phyloP scores from a whole-genome alignment of 2,113 vertebrate species.

The Damaliscus lunatus region DNA sequence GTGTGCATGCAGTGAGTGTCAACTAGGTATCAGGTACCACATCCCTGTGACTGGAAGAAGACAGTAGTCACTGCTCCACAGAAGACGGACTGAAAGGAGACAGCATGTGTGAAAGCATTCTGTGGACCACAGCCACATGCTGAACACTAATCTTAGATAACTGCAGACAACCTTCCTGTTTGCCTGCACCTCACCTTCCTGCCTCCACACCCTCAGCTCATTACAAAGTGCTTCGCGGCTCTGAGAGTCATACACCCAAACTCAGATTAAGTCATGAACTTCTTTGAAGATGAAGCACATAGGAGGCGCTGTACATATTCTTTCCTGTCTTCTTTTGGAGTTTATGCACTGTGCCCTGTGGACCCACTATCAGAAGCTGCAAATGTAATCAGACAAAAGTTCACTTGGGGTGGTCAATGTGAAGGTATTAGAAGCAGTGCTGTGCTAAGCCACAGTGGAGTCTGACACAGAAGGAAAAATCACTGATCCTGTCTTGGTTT shows the following conservation, averaged over 20 bases:
- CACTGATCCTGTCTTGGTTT: neutral
- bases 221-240: neutral
- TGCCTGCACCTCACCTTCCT: neutral
- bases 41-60: neutral
- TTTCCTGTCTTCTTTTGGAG: neutral
- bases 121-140: neutral
- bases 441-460: neutral
- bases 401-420: too few relatives aligned
- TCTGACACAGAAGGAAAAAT: neutral
- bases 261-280: neutral
- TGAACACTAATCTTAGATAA: neutral
- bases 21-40: accelerated
- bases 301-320: neutral
- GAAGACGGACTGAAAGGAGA: neutral
- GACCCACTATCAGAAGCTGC: neutral
- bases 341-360: neutral
- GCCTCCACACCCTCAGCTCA: neutral
- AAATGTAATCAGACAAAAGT: neutral
- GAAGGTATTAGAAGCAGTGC: neutral
- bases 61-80: neutral
- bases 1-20: neutral
- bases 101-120: neutral
- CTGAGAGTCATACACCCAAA: neutral
- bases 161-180: neutral
- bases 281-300: neutral